A percentile compares a stretch with the other conserved stretches of the same genome.
Evolutionary conservation across 2,888 invertebrate species (phyloP).

Genomic region (Torymus auratus): DNA sequence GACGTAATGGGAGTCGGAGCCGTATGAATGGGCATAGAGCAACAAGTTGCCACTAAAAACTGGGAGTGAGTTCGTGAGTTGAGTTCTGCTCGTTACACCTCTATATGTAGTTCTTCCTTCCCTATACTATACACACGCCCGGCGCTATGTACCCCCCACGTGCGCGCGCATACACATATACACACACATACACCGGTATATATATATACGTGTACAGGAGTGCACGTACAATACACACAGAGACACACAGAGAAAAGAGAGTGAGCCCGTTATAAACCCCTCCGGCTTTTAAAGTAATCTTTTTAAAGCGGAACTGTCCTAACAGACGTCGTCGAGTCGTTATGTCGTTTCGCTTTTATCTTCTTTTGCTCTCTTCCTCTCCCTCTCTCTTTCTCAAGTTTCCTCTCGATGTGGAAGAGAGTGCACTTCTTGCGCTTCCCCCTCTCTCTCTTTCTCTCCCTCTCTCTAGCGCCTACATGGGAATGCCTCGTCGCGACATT

Average conservation of each 20-base stretch:
- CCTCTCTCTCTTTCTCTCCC: conserved; percentile 6
- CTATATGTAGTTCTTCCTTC: conserved; percentile 77
- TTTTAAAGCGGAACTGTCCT: conserved; percentile 76
- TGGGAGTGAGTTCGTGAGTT: conserved; percentile 77
- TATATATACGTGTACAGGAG: background rate
- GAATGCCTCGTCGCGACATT: conserved; percentile 60
- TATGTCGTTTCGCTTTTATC: conserved; percentile 63
- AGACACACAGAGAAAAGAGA: conserved; percentile 21
- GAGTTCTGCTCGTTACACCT: conserved; percentile 77
- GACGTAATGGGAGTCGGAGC: conserved; percentile 77
- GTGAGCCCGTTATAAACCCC: conserved; percentile 75
- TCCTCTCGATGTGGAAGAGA: too few relatives aligned
- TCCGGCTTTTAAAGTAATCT: conserved; percentile 77
- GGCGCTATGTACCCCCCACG: conserved; percentile 68
- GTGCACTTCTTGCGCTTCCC: background rate
- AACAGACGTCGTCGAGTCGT: conserved; percentile 72
- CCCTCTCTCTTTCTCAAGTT: conserved; percentile 17
- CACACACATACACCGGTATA: background rate
- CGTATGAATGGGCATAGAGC: conserved; percentile 76
- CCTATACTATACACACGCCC: conserved; percentile 70
- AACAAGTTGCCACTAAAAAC: conserved; percentile 78
- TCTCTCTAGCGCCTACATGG: conserved; percentile 26
- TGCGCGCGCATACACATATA: conserved; percentile 20
- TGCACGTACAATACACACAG: background rate
- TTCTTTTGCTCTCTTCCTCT: conserved; percentile 30